Percentiles rank a stretch among this genome's conserved stretches.
Evolutionary conservation across 2,888 invertebrate species (phyloP).

Genomic region (Stenodema calcarata): DNA sequence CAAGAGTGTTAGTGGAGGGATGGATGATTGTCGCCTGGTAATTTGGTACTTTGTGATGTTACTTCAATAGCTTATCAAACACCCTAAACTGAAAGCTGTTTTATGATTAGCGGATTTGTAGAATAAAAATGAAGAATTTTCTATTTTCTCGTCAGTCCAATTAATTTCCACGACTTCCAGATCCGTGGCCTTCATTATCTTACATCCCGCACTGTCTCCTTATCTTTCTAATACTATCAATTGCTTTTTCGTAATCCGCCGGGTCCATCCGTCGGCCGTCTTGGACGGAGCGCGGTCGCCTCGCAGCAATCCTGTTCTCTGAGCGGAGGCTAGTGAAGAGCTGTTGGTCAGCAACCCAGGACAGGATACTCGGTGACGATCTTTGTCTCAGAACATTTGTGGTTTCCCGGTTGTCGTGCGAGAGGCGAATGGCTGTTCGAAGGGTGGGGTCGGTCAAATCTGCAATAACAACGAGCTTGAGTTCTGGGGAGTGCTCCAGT

Average conservation of each 20-base stretch:
- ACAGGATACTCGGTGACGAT: background rate
- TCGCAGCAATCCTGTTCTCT: background rate
- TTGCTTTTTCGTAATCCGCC: conserved; percentile 17
- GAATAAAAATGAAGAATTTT: too few species aligned
- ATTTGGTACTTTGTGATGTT: too few species aligned
- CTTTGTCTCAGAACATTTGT: background rate
- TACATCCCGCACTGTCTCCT: conserved; percentile 5
- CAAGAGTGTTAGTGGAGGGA: too few species aligned
- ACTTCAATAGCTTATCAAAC: too few species aligned
- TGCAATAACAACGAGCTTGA: background rate
- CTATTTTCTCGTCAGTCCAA: too few species aligned
- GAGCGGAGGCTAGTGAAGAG: background rate
- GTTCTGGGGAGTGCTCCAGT: too few species aligned
- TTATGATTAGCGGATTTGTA: too few species aligned
- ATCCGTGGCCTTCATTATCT: background rate
- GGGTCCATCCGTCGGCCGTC: background rate
- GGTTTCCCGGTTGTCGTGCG: background rate
- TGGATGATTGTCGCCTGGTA: too few species aligned
- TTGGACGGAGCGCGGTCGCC: background rate
- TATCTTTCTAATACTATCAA: background rate
- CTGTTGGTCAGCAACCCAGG: background rate
- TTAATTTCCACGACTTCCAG: too few species aligned
- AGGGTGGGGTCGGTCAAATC: background rate
- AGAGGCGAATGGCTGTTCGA: background rate
- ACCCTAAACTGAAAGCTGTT: too few species aligned